Conservation (phyloP, 2,888 invertebrate genomes). For the Synanthedon myopaeformis region DNA sequence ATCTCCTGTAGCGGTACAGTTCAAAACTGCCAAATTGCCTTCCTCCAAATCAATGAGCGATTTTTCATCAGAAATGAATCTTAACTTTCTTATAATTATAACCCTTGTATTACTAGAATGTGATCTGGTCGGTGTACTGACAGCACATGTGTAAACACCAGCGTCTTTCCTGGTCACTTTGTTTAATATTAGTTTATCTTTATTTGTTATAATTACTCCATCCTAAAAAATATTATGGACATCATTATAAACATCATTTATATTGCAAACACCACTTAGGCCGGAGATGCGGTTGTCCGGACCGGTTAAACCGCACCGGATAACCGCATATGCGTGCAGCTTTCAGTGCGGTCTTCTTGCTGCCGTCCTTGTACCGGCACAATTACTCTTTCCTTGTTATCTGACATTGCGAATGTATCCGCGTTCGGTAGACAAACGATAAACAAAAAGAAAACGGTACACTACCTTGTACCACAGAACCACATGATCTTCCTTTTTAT, state of each 20-base stretch:
- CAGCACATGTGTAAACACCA: slow-evolving; percentile 36
- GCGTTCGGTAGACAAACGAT: too few relatives aligned
- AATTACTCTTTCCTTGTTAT: too few relatives aligned
- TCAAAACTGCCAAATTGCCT: slow-evolving; percentile 12
- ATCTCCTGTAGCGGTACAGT: slow-evolving; percentile 23
- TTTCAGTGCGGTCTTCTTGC: too few relatives aligned
- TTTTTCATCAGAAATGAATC: slow-evolving; percentile 16
- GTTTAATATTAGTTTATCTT: slow-evolving; percentile 15
- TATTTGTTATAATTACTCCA: slow-evolving; percentile 9
- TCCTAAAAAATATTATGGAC: slow-evolving; percentile 19
- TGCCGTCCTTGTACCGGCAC: too few relatives aligned
- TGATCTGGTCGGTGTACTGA: slow-evolving; percentile 19
- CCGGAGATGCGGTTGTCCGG: too few relatives aligned
- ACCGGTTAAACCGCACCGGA: too few relatives aligned
- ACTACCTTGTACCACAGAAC: slow-evolving; percentile 39
- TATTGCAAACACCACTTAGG: too few relatives aligned
- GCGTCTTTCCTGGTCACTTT: slow-evolving; percentile 17
- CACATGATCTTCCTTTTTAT: slow-evolving; percentile 11
- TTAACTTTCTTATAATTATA: slow-evolving; percentile 26
- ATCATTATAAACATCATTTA: too few relatives aligned
- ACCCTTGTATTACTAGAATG: slow-evolving; percentile 17
- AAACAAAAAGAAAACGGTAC: too few relatives aligned
- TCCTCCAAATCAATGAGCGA: slow-evolving; percentile 16
- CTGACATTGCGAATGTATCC: too few relatives aligned
- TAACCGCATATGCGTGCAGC: too few relatives aligned